Conservation (phyloP, 2,888 invertebrate genomes). For the Hermodice carunculata region DNA sequence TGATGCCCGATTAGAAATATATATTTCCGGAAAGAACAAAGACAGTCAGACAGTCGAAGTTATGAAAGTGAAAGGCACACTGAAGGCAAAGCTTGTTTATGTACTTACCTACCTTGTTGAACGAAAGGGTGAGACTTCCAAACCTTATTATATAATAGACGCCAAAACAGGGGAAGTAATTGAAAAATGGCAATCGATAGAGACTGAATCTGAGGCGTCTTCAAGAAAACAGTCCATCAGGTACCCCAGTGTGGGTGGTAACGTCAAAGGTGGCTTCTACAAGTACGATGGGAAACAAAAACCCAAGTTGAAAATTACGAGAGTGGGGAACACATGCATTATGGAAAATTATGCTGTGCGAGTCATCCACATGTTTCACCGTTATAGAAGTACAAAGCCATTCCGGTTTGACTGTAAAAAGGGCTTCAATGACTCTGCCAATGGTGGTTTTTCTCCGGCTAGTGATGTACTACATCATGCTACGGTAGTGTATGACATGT, state of each 20-base stretch:
- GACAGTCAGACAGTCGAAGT: no score
- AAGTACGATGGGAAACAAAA: no score
- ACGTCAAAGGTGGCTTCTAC: background rate
- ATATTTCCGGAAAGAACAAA: no score
- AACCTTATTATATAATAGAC: background rate
- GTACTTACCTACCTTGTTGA: background rate
- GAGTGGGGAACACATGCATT: background rate
- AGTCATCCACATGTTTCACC: background rate
- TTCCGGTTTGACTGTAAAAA: background rate
- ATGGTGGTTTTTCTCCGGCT: background rate
- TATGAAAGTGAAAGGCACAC: slow-evolving; percentile 31
- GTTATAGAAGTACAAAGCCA: background rate
- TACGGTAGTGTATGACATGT: background rate
- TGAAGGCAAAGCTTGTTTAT: slow-evolving; percentile 18
- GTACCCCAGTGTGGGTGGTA: background rate
- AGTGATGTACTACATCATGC: background rate
- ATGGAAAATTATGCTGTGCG: background rate
- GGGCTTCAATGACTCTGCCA: background rate
- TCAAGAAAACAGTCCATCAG: background rate
- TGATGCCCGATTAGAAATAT: slow-evolving; percentile 2
- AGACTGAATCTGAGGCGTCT: no score
- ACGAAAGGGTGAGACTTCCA: background rate
- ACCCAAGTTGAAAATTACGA: background rate
- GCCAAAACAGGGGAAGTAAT: background rate
- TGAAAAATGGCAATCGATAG: background rate